Conservation (phyloP, 2,113 vertebrate genomes). For the Tautogolabrus adspersus region DNA sequence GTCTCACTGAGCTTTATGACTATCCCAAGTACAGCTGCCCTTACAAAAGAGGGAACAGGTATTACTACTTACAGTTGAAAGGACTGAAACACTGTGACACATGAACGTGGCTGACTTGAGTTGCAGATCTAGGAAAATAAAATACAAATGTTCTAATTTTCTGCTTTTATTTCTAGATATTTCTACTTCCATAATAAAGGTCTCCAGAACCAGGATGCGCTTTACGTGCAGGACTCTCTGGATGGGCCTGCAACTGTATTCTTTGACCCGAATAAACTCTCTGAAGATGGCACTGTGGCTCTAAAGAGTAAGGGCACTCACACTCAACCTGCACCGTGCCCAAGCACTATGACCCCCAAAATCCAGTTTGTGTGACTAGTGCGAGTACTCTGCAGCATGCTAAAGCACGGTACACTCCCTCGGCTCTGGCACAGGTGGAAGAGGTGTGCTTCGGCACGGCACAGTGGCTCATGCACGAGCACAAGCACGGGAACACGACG, state of each 20-base stretch:
- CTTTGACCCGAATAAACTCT: constrained; percentile 84
- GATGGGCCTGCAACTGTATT: constrained; percentile 73
- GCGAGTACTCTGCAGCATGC: too few relatives aligned
- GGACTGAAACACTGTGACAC: too few relatives aligned
- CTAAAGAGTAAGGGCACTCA: constrained; percentile 76
- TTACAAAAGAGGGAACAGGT: constrained; percentile 82
- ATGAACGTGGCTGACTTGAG: too few relatives aligned
- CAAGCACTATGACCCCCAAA: too few relatives aligned
- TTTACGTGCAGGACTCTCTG: constrained; percentile 83
- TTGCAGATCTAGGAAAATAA: not conserved
- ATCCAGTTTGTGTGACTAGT: too few relatives aligned
- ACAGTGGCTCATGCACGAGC: too few relatives aligned
- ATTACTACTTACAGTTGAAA: not conserved
- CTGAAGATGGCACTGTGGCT: constrained; percentile 84
- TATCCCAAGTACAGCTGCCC: constrained; percentile 86
- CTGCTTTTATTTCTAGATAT: constrained; percentile 69
- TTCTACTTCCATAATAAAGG: constrained; percentile 85
- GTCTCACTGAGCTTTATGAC: constrained; percentile 85
- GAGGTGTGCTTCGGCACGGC: too few relatives aligned
- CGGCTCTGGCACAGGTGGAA: too few relatives aligned
- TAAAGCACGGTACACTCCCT: too few relatives aligned
- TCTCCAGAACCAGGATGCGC: constrained; percentile 83
- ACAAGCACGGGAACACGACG: too few relatives aligned
- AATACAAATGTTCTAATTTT: not conserved
- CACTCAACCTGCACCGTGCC: too few relatives aligned